phyloP scores from a whole-genome alignment of 2,888 invertebrate species.

The Drosophila emarginata region DNA sequence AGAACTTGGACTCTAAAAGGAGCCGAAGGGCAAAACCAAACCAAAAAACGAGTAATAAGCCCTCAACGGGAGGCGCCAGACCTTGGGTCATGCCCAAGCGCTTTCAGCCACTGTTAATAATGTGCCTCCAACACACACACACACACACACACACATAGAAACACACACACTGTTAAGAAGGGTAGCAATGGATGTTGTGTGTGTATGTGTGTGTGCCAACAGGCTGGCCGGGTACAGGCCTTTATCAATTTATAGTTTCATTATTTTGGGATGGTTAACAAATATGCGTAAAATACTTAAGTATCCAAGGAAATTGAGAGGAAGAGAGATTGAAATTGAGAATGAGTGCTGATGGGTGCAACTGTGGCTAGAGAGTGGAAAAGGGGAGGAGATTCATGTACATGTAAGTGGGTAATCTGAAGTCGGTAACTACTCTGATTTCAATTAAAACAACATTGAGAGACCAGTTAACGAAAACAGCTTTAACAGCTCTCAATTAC shows the following conservation, averaged over 20 bases:
- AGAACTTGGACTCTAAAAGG: conserved; percentile 39
- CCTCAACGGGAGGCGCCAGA: conserved; percentile 68
- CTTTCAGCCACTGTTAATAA: conserved; percentile 61
- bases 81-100: conserved; percentile 73
- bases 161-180: conserved; percentile 7
- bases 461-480: background rate
- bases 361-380: background rate
- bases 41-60: conserved; percentile 64
- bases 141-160: background rate
- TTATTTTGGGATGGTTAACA: conserved; percentile 52
- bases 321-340: conserved; percentile 1
- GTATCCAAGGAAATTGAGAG: conserved; percentile 3
- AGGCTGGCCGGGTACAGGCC: conserved; percentile 2
- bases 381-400: background rate
- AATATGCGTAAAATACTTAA: conserved; percentile 44
- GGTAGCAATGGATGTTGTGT: background rate
- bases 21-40: conserved; percentile 30
- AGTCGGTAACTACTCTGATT: conserved; percentile 3
- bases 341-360: background rate
- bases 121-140: conserved; percentile 51
- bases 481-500: conserved; percentile 1
- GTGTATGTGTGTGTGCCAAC: no score
- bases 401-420: conserved; percentile 12
- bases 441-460: conserved; percentile 1
- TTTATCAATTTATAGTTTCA: conserved; percentile 43